A percentile compares a stretch with the other conserved stretches of the same genome.
Conservation (phyloP, 2,113 vertebrate species). For the Chaenocephalus aceratus region DNA sequence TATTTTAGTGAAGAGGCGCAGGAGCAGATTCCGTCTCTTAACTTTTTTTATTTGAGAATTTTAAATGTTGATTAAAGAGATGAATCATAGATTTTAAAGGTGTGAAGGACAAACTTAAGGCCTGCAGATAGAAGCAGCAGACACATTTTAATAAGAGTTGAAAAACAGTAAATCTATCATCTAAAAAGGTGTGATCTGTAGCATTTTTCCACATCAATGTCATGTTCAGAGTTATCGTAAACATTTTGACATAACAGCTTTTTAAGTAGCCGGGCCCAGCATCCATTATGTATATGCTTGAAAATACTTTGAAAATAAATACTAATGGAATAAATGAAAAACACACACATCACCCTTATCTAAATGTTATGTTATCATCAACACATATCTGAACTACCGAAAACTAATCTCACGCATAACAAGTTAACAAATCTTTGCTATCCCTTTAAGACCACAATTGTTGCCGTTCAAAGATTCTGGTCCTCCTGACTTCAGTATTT, state of each 20-base stretch:
- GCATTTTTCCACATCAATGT: conserved; percentile 5
- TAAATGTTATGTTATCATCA: no score
- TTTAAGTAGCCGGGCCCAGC: conserved; percentile 10
- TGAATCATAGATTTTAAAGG: background rate
- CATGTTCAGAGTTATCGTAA: background rate
- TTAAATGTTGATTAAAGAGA: background rate
- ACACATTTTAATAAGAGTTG: background rate
- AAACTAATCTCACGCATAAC: background rate
- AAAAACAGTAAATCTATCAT: conserved; percentile 15
- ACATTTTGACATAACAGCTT: background rate
- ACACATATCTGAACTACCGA: background rate
- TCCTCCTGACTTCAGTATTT: no score
- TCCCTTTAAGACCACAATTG: background rate
- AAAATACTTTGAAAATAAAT: conserved; percentile 7
- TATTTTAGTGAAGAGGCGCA: no score
- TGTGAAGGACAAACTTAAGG: background rate
- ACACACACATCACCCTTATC: no score
- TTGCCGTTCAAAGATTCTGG: background rate
- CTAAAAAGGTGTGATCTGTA: conserved; percentile 14
- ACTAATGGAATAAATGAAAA: background rate
- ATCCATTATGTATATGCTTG: background rate
- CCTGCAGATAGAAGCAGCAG: background rate
- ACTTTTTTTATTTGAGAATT: no score
- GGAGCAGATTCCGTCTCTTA: background rate
- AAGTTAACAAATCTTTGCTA: no score